phyloP scores from a whole-genome alignment of 2,888 invertebrate genomes.

The Amphipyra berbera region DNA sequence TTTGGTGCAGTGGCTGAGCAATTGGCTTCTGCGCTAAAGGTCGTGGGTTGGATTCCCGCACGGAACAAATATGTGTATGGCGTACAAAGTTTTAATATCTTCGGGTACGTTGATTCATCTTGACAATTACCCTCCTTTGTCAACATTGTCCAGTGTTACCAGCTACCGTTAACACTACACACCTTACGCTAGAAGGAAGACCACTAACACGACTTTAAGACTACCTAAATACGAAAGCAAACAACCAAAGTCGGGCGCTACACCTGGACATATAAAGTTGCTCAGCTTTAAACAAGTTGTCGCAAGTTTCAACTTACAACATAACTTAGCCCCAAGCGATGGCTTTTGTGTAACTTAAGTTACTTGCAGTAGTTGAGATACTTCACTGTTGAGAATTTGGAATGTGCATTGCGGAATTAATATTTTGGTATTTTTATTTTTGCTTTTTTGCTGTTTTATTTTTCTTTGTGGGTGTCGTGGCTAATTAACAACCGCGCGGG shows the following conservation, averaged over 20 bases:
- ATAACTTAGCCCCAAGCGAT: slow-evolving; percentile 41
- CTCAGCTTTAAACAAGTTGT: slow-evolving; percentile 52
- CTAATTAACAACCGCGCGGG: too few relatives aligned
- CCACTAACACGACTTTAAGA: slow-evolving; percentile 23
- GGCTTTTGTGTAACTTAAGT: slow-evolving; percentile 28
- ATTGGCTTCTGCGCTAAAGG: too few relatives aligned
- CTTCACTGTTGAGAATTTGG: not conserved
- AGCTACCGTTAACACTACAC: too few relatives aligned
- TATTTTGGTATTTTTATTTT: slow-evolving; percentile 4
- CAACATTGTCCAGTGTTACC: too few relatives aligned
- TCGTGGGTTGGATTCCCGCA: too few relatives aligned
- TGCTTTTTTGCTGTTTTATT: too few relatives aligned
- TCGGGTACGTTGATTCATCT: too few relatives aligned
- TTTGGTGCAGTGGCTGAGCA: too few relatives aligned
- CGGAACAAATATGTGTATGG: too few relatives aligned
- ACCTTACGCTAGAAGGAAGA: not conserved
- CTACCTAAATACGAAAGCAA: slow-evolving; percentile 25
- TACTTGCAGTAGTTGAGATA: slow-evolving; percentile 24
- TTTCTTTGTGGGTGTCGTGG: too few relatives aligned
- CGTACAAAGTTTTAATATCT: too few relatives aligned
- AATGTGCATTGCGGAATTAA: slow-evolving; percentile 13
- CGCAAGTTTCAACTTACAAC: slow-evolving; percentile 37
- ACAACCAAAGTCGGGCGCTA: slow-evolving; percentile 25
- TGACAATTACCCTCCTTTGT: too few relatives aligned
- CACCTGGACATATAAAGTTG: slow-evolving; percentile 47